Evolutionary conservation across 1,140 invertebrate genomes (phyloP).

Genomic region (Lepidurus arcticus): DNA sequence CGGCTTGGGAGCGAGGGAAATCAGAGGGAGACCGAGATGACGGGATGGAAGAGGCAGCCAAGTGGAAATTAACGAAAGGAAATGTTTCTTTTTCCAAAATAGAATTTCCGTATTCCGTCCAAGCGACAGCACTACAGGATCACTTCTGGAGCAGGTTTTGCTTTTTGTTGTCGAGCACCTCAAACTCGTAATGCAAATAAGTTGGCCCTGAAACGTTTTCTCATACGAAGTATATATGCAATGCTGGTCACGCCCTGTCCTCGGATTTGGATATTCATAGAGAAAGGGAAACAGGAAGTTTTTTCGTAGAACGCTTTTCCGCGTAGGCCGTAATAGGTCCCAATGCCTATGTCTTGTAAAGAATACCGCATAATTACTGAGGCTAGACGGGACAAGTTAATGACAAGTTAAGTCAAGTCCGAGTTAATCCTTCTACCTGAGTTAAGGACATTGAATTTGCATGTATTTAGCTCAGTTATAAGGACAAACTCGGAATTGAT

Average conservation of each 20-base stretch:
- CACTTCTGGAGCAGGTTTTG: neutral
- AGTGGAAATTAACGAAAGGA: conserved; percentile 1
- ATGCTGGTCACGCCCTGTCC: conserved; percentile 7
- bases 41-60: neutral
- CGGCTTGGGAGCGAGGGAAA: neutral
- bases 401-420: too few species aligned
- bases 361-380: neutral
- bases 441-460: too few species aligned
- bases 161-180: neutral
- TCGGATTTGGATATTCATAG: neutral
- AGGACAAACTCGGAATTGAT: too few species aligned
- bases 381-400: too few species aligned
- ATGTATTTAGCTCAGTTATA: too few species aligned
- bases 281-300: neutral
- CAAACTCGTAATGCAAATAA: neutral
- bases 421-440: too few species aligned
- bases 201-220: neutral
- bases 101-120: neutral
- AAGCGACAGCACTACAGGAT: neutral
- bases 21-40: neutral
- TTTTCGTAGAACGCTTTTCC: neutral
- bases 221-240: neutral
- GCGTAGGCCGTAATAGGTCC: neutral
- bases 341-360: neutral
- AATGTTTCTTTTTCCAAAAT: neutral